phyloP scores from a whole-genome alignment of 2,888 invertebrate species.

The Ptychoptera contaminata region DNA sequence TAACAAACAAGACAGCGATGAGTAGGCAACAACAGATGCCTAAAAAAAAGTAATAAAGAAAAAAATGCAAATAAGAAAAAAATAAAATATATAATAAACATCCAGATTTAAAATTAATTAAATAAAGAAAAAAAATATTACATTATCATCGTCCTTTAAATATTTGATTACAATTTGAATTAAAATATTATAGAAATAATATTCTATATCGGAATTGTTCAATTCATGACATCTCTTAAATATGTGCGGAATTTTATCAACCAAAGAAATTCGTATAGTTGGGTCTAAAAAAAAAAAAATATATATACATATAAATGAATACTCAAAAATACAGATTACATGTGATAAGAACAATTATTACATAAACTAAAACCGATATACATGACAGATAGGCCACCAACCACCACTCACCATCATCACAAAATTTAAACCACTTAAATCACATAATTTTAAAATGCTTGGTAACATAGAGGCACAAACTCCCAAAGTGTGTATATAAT shows the following conservation, averaged over 20 bases:
- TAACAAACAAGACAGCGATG: background rate
- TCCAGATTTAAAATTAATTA: background rate
- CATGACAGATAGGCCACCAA: no score
- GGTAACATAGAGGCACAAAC: no score
- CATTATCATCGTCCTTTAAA: background rate
- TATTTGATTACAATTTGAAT: constrained; percentile 1
- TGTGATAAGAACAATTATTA: background rate
- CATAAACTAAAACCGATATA: no score
- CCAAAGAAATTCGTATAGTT: background rate
- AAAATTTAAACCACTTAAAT: no score
- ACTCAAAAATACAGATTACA: background rate
- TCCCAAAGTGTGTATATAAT: no score
- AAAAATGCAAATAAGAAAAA: no score
- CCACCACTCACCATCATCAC: no score
- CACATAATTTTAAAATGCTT: no score
- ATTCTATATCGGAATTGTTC: constrained; percentile 3
- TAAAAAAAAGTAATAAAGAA: background rate
- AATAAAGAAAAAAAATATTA: background rate
- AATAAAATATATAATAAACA: no score
- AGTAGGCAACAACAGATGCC: background rate
- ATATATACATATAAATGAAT: background rate
- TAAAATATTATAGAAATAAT: constrained; percentile 4
- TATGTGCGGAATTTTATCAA: background rate
- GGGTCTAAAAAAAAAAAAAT: background rate
- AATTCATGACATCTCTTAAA: constrained; percentile 3